Percentiles rank a stretch among this genome's conserved stretches.
These are phyloP conservation scores for Amphiprion percula DNA, from an alignment of 2,113 vertebrate genomes.

Conservation along the genomic window DNA sequence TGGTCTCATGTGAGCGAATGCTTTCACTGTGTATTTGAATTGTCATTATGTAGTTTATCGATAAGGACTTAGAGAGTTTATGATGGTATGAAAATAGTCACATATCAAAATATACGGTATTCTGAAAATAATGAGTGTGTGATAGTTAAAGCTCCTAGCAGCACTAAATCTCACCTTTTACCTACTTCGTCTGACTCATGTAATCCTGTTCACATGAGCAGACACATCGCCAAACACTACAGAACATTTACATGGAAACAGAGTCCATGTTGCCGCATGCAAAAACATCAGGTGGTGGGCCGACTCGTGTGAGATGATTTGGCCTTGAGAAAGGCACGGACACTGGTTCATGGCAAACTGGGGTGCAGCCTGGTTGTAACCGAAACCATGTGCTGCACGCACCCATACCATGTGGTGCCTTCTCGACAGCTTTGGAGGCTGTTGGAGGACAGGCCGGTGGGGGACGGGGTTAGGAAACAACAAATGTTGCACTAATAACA, in stretches of 20 bases:
- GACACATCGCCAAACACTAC: background rate
- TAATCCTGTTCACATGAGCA: slow-evolving; percentile 20
- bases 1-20: slow-evolving; percentile 21
- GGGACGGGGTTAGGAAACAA: slow-evolving; percentile 65
- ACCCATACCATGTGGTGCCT: slow-evolving; percentile 57
- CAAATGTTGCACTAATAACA: slow-evolving; percentile 73
- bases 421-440: slow-evolving; percentile 62
- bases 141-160: slow-evolving; percentile 34
- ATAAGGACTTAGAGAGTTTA: background rate
- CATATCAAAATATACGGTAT: slow-evolving; percentile 1
- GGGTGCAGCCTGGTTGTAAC: slow-evolving; percentile 53
- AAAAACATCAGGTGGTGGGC: background rate
- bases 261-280: background rate
- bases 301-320: slow-evolving; percentile 14
- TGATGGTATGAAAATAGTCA: background rate
- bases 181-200: slow-evolving; percentile 71
- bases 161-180: slow-evolving; percentile 58
- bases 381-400: slow-evolving; percentile 70
- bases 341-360: slow-evolving; percentile 23
- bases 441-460: slow-evolving; percentile 24
- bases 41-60: background rate
- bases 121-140: slow-evolving; percentile 11
- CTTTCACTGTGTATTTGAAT: slow-evolving; percentile 1
- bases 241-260: slow-evolving; percentile 14
- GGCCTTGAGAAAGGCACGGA: slow-evolving; percentile 11